Evolutionary conservation across 1,140 invertebrate genomes (phyloP), one percentile per base, ranked within the genome.

Genomic region (Schlechtendalia chinensis): DNA sequence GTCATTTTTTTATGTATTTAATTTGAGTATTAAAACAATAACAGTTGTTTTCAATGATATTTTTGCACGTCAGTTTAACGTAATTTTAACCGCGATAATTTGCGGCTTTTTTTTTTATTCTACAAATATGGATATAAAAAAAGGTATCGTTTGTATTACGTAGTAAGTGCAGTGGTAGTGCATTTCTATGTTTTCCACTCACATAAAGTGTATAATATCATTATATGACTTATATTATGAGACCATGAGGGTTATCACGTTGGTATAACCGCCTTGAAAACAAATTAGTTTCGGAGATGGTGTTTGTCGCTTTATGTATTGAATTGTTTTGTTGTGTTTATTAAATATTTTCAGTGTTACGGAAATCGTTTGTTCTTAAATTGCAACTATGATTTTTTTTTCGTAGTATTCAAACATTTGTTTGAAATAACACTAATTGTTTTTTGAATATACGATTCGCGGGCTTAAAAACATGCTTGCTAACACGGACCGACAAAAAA

Each of bases 181-280:
- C 47, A 72, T 72, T 72, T 72, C 8, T 72, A 72, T 27, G 69
- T 72, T 72, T 72, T 72, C 69, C 29, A 54, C 24, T 54, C 50
- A 19, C 53, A 72, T 19, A 29, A n/a, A 24, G 47, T n/a, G 4
- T 29, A 5, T 47, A 72, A 72, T 72, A 27, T 53, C 17, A 54
- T 72, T 72, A 72, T 12, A 72, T 12, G 50, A 72, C 24, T 53
- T 72, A 39, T 39, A 39, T 39, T 39, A 39, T 39, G 32, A 39
- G 32, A 4, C 32, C 8, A 72, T 19, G 27, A 17, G 24, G 53
- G 50, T 24, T 71, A 22, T 24, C 47, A 72, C 17, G 47, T 72
- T 72, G 24, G 8, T 29, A 39, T 39, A 53, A 29, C 24, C 12
- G 8, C 69, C 69, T 72, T 72, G 69, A 72, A 72, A 72, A 29